These are phyloP conservation scores for Rhabdornis inornatus DNA, from an alignment of 2,113 vertebrate genomes.

Conservation along the genomic window DNA sequence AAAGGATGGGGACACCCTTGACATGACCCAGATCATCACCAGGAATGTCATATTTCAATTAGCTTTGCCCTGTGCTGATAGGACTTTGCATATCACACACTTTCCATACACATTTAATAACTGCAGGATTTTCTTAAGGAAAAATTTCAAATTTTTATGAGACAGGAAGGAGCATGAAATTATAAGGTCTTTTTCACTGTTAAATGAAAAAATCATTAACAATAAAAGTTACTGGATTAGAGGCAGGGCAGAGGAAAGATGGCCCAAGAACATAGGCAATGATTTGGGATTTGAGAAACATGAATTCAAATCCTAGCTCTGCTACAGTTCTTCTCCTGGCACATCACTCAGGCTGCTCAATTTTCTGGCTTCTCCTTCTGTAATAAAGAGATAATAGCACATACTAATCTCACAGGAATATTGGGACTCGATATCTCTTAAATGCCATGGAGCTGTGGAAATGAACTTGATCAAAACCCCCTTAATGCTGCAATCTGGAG, in stretches of 20 bases:
- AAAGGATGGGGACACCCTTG: background rate
- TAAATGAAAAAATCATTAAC: constrained; percentile 11
- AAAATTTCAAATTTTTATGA: constrained; percentile 16
- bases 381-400: constrained; percentile 47
- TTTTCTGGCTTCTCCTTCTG: constrained; percentile 38
- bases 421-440: background rate
- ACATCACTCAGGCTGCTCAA: constrained; percentile 2
- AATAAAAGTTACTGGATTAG: background rate
- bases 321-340: background rate
- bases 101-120: background rate
- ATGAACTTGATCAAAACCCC: constrained; percentile 10
- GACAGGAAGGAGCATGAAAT: background rate
- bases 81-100: background rate
- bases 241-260: background rate
- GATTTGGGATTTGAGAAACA: constrained; percentile 23
- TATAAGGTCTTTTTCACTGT: background rate
- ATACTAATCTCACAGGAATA: constrained; percentile 29
- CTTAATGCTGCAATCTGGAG: background rate
- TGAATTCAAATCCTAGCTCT: background rate
- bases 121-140: background rate
- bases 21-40: background rate
- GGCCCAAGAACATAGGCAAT: background rate
- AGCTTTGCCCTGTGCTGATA: background rate
- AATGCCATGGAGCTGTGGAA: background rate
- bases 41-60: constrained; percentile 33